Conservation (phyloP, 1,140 invertebrate species). For the Drosophila kepulauana region DNA sequence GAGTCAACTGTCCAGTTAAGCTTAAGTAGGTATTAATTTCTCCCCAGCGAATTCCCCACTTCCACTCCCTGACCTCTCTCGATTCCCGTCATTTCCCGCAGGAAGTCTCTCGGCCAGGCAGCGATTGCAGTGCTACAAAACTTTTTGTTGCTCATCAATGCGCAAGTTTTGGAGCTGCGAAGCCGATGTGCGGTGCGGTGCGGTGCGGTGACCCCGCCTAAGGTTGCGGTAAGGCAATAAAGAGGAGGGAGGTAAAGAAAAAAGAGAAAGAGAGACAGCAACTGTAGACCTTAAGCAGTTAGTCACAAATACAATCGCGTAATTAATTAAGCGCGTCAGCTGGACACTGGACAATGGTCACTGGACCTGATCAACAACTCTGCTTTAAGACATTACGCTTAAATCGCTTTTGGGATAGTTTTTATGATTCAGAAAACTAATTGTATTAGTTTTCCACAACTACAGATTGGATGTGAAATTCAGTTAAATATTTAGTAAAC, state of each 20-base stretch:
- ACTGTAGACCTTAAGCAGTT: slow-evolving; percentile 53
- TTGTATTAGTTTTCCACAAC: too few species aligned
- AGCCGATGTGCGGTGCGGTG: not conserved
- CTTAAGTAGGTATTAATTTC: slow-evolving; percentile 84
- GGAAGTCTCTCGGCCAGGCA: slow-evolving; percentile 16
- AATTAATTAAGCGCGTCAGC: slow-evolving; percentile 82
- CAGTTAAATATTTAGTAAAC: too few species aligned
- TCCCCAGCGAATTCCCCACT: slow-evolving; percentile 51
- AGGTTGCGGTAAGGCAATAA: not conserved
- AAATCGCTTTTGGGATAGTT: too few species aligned
- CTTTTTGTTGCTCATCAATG: slow-evolving; percentile 58
- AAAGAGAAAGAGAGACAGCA: not conserved
- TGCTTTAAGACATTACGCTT: too few species aligned
- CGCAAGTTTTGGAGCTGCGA: slow-evolving; percentile 22
- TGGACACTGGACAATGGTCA: slow-evolving; percentile 47
- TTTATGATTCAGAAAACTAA: too few species aligned
- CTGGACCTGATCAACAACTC: slow-evolving; percentile 26
- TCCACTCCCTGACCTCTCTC: not conserved
- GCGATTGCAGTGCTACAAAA: slow-evolving; percentile 73
- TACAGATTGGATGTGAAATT: too few species aligned
- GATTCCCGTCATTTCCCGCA: not conserved
- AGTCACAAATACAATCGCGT: slow-evolving; percentile 82
- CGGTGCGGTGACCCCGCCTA: slow-evolving; percentile 25
- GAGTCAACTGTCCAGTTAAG: slow-evolving; percentile 74
- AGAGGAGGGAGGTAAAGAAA: not conserved